Percentiles rank a stretch among this genome's conserved stretches.
phyloP scores from a whole-genome alignment of 2,888 invertebrate species.

The Baccha elongata region DNA sequence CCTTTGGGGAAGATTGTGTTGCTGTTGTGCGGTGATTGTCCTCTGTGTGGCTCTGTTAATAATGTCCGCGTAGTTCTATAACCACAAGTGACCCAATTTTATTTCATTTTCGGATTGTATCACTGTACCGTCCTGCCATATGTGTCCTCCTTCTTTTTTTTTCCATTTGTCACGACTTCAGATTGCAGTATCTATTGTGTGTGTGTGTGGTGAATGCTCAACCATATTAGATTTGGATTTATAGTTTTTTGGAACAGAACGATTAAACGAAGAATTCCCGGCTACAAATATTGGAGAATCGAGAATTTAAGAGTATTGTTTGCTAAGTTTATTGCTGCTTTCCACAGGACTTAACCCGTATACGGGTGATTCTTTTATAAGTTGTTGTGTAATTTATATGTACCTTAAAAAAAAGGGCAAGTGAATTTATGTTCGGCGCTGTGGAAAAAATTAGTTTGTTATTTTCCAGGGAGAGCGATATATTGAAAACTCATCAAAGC shows the following conservation, averaged over 20 bases:
- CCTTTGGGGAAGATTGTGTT: background rate
- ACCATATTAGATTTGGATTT: slow-evolving; percentile 61
- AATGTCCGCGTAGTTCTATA: slow-evolving; percentile 57
- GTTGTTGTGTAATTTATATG: slow-evolving; percentile 20
- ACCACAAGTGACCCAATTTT: slow-evolving; percentile 61
- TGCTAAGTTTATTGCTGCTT: slow-evolving; percentile 8
- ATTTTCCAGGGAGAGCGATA: too few species aligned
- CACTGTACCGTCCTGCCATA: slow-evolving; percentile 18
- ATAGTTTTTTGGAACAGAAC: slow-evolving; percentile 42
- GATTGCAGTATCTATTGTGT: slow-evolving; percentile 12
- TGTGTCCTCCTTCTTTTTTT: slow-evolving; percentile 10
- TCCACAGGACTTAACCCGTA: background rate
- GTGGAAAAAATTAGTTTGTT: too few species aligned
- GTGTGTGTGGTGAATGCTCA: slow-evolving; percentile 26
- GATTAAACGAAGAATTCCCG: slow-evolving; percentile 27
- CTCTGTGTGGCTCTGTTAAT: slow-evolving; percentile 18
- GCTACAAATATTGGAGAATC: background rate
- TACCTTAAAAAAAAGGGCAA: background rate
- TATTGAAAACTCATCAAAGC: too few species aligned
- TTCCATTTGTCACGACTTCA: background rate
- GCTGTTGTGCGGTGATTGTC: background rate
- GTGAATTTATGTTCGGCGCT: slow-evolving; percentile 44
- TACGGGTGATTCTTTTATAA: background rate
- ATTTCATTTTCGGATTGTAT: slow-evolving; percentile 14
- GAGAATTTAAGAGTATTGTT: slow-evolving; percentile 26